Conservation (phyloP, 2,113 vertebrate genomes). For the Melanerpes formicivorus region DNA sequence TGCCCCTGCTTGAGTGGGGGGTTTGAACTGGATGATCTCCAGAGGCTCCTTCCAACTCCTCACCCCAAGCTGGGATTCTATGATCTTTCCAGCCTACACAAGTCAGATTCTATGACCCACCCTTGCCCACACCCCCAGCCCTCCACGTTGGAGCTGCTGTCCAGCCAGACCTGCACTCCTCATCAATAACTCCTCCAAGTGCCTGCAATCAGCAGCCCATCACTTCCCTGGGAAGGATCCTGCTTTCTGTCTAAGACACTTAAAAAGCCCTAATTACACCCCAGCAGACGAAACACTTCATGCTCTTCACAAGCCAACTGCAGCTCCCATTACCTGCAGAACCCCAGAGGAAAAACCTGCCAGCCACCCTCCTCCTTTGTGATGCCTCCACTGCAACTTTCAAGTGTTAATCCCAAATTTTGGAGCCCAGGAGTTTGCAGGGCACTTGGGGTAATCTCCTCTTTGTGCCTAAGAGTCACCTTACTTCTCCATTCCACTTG, state of each 20-base stretch:
- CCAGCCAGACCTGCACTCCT: background rate
- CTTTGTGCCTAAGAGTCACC: background rate
- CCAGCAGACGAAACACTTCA: background rate
- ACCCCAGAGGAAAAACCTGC: background rate
- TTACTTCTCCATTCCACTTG: background rate
- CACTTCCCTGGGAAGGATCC: background rate
- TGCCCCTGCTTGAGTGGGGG: background rate
- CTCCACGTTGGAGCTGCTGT: rapidly evolving
- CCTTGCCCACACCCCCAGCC: rapidly evolving
- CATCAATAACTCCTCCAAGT: background rate
- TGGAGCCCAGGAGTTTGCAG: background rate
- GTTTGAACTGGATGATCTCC: background rate
- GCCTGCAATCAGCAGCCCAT: background rate
- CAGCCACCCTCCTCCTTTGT: background rate
- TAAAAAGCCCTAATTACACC: background rate
- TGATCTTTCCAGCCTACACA: too few relatives aligned
- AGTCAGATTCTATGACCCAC: too few relatives aligned
- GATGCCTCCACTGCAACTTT: background rate
- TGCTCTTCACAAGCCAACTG: background rate
- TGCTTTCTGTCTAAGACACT: background rate
- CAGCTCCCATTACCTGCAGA: background rate
- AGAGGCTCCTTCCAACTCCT: background rate
- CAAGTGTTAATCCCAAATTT: background rate
- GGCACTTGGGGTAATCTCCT: background rate
- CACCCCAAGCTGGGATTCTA: background rate